These are phyloP conservation scores for Chrysomela aeneicollis DNA, from an alignment of 2,888 invertebrate species.

Conservation along the genomic window DNA sequence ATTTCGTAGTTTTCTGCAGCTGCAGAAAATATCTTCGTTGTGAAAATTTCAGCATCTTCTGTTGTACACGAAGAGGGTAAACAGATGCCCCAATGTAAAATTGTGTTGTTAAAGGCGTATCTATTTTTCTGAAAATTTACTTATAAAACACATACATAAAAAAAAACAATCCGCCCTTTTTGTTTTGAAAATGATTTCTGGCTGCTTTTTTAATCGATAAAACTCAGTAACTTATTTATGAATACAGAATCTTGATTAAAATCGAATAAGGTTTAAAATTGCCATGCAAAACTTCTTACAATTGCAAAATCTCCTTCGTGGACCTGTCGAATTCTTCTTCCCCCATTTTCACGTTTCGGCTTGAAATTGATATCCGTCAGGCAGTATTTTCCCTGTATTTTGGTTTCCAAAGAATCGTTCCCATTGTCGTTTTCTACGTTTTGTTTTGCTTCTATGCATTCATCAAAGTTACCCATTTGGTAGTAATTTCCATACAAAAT, in stretches of 20 bases:
- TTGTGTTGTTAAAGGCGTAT: constrained; percentile 46
- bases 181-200: too few relatives aligned
- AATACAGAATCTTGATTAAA: too few relatives aligned
- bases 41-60: constrained; percentile 64
- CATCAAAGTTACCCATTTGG: constrained; percentile 79
- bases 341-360: constrained; percentile 27
- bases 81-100: constrained; percentile 71
- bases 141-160: too few relatives aligned
- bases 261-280: too few relatives aligned
- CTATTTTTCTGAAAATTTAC: constrained; percentile 41
- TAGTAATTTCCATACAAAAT: constrained; percentile 72
- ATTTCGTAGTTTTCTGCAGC: constrained; percentile 45
- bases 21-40: constrained; percentile 53
- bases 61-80: constrained; percentile 68
- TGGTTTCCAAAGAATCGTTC: not conserved
- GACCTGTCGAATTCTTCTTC: constrained; percentile 20
- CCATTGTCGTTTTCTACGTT: constrained; percentile 28
- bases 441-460: constrained; percentile 65
- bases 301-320: constrained; percentile 10
- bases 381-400: constrained; percentile 72
- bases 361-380: constrained; percentile 61
- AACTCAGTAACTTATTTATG: too few relatives aligned
- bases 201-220: too few relatives aligned
- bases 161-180: too few relatives aligned
- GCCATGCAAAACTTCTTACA: not conserved